These are phyloP conservation scores for Sclerurus mexicanus DNA, from an alignment of 2,113 vertebrate genomes.

Conservation along the genomic window DNA sequence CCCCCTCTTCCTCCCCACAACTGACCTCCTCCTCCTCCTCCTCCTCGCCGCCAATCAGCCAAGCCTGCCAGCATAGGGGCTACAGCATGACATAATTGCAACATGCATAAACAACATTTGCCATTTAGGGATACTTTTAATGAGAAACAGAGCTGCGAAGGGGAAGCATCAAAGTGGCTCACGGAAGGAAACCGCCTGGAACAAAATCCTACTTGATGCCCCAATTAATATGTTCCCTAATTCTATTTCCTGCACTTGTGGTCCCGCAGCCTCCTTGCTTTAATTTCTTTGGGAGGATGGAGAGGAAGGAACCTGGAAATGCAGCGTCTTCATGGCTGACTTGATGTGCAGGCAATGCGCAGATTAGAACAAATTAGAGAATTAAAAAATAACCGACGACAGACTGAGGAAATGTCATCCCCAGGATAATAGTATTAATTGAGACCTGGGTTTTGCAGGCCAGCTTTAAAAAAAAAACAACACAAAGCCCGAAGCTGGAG, in stretches of 20 bases:
- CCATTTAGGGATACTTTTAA: conserved; percentile 83
- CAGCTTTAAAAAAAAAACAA: background rate
- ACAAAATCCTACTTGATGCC: conserved; percentile 85
- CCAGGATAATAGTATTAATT: conserved; percentile 82
- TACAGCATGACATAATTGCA: conserved; percentile 77
- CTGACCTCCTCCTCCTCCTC: conserved; percentile 38
- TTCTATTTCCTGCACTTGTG: conserved; percentile 86
- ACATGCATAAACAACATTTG: conserved; percentile 77
- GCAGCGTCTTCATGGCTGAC: conserved; percentile 78
- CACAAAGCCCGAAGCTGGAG: background rate
- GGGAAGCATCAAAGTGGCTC: conserved; percentile 83
- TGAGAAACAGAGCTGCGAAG: conserved; percentile 82
- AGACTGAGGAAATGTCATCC: conserved; percentile 83
- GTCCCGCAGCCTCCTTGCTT: conserved; percentile 78
- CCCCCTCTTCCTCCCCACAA: background rate
- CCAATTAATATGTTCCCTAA: conserved; percentile 87
- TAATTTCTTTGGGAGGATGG: conserved; percentile 84
- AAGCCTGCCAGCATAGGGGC: conserved; percentile 59
- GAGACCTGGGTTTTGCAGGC: conserved; percentile 70
- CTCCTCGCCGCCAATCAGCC: conserved; percentile 32
- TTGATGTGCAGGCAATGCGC: conserved; percentile 80
- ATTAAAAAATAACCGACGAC: conserved; percentile 79
- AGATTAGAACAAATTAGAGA: conserved; percentile 86
- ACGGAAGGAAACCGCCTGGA: conserved; percentile 85
- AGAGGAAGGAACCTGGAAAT: conserved; percentile 83